Evolutionary conservation across 2,888 invertebrate species (phyloP), one percentile per base, ranked within the genome.

Genomic region (Pandemis heparana): DNA sequence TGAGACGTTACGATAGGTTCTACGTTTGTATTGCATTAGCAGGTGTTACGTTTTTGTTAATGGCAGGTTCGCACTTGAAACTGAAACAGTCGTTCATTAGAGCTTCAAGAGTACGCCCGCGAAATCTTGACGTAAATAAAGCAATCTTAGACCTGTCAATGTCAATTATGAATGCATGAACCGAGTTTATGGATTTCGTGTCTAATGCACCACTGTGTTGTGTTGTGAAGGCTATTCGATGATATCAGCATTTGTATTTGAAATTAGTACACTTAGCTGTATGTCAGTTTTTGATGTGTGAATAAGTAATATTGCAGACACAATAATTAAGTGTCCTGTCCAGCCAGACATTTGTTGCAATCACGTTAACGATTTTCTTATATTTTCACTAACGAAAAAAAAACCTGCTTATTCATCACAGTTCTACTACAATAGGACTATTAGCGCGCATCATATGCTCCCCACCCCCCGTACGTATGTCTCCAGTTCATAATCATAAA

Each of bases 1-100:
- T 14, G 48, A n/a, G 51, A n/a, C 51, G 32, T 48, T 65, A 65
- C 65, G 51, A 65, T 65, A n/a, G 23, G 23, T 46, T 63, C 38
- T 63, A 63, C 63, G 65, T 32, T 60, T 8, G 39, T 64, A 48
- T 51, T 51, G 32, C 3, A 65, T 65, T 51, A 46, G 14, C 51
- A 38, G 16, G 48, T 51, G 64, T 38, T 32, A 46, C 51, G n/a
- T 18, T 65, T 32, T 38, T 10, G 51, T 41, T 38, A 41, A 62
- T 41, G 18, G 38, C 9, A 5, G 62, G 7, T 38, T 32, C 10
- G 18, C 56, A 56, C 56, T 23, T 12, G 56, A 12, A 5, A 56
- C 10, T 18, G 18, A 53, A 53, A 10, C n/a, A 51, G 5, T 51
- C 16, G 6, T 51, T 46, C 46, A 46, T 41, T 41, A 41, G 41